Evolutionary conservation across 2,797 vertebrate genomes (phyloP).

Genomic region (Eulemur albifrons): DNA sequence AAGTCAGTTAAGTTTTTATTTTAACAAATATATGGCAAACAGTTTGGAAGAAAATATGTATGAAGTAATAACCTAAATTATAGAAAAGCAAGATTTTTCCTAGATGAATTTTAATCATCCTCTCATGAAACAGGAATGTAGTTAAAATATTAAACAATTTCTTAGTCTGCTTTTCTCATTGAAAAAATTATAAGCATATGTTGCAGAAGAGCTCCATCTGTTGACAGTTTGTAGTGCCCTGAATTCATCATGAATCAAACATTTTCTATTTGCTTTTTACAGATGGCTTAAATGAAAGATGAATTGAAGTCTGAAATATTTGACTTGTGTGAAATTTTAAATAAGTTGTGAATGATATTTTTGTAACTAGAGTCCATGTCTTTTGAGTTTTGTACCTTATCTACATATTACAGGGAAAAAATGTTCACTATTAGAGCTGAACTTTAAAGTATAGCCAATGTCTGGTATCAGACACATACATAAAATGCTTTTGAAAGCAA

Average conservation of each 20-base stretch:
- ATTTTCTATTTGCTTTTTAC: constrained; percentile 43
- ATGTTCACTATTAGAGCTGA: not conserved
- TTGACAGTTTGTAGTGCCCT: constrained; percentile 73
- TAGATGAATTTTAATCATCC: constrained; percentile 44
- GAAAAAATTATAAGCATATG: constrained; percentile 13
- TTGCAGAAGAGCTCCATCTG: constrained; percentile 82
- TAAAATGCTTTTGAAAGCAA: not conserved
- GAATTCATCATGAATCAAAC: constrained; percentile 69
- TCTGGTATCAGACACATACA: not conserved
- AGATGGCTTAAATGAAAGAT: constrained; percentile 35
- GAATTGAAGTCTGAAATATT: not conserved
- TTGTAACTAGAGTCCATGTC: not conserved
- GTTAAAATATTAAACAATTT: constrained; percentile 51
- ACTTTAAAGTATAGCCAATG: not conserved
- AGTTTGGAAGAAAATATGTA: not conserved
- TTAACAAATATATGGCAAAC: not conserved
- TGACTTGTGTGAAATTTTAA: not conserved
- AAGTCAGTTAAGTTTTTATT: not conserved
- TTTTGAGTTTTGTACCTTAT: not conserved
- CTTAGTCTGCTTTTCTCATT: not conserved
- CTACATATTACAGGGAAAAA: not conserved
- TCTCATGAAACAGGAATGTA: constrained; percentile 41
- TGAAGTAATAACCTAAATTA: not conserved
- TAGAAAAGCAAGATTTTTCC: constrained; percentile 52
- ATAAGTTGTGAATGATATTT: not conserved